phyloP scores from a whole-genome alignment of 1,140 invertebrate genomes.

The Scaptomyza pallida region DNA sequence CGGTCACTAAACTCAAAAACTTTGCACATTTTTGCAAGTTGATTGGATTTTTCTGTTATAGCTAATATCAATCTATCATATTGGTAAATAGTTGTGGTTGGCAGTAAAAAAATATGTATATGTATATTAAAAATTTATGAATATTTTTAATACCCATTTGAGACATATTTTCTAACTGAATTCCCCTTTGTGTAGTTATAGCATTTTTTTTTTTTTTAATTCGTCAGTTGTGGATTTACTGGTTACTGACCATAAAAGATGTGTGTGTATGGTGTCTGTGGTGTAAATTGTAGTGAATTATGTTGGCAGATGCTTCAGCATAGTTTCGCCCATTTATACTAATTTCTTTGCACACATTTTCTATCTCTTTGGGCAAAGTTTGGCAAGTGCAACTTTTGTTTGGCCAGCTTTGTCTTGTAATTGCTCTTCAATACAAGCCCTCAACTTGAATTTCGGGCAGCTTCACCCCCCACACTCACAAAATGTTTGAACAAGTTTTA shows the following conservation, averaged over 20 bases:
- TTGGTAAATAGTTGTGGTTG: not conserved
- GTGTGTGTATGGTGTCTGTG: not conserved
- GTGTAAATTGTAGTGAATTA: conserved; percentile 6
- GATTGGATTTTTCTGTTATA: conserved; percentile 10
- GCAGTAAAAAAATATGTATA: not conserved
- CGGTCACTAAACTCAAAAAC: not conserved
- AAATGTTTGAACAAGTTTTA: conserved; percentile 46
- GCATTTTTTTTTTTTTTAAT: conserved; percentile 6
- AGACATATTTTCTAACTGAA: not conserved
- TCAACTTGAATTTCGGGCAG: conserved; percentile 28
- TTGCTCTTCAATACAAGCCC: conserved; percentile 40
- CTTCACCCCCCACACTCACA: not conserved
- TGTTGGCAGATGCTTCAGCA: conserved; percentile 18
- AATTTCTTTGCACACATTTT: conserved; percentile 40
- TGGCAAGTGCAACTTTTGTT: conserved; percentile 31
- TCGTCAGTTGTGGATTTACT: conserved; percentile 20
- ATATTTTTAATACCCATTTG: conserved; percentile 13
- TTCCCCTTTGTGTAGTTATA: not conserved
- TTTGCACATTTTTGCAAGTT: conserved; percentile 11
- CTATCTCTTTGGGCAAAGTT: conserved; percentile 28
- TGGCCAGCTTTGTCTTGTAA: conserved; percentile 34
- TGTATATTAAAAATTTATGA: conserved; percentile 17
- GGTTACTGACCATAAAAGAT: not conserved
- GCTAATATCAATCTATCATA: conserved; percentile 4
- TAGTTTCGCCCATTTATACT: conserved; percentile 33